phyloP scores from a whole-genome alignment of 2,797 vertebrate species.

The Melanotaenia boesemani region DNA sequence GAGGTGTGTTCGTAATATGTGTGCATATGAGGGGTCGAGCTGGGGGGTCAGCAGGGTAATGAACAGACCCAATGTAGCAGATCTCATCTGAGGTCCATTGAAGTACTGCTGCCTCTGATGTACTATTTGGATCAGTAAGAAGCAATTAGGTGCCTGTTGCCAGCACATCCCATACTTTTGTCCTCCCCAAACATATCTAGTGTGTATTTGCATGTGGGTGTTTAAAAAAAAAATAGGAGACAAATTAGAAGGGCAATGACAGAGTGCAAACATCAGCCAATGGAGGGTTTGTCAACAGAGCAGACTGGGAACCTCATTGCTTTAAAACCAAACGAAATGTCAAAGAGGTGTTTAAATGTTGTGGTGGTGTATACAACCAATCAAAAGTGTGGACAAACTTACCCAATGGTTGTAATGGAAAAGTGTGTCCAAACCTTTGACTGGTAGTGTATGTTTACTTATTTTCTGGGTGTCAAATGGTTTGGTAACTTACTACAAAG shows the following conservation, averaged over 20 bases:
- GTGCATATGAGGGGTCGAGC: conserved; percentile 73
- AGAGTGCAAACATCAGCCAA: conserved; percentile 27
- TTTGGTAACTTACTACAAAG: neutral
- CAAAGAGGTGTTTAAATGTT: conserved; percentile 10
- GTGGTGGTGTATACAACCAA: neutral
- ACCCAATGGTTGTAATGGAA: too few relatives aligned
- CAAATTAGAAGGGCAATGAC: conserved; percentile 53
- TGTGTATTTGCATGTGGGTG: conserved; percentile 36
- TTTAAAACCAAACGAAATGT: conserved; percentile 32
- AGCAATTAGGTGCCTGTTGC: conserved; percentile 84
- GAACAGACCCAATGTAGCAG: conserved; percentile 76
- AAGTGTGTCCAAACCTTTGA: too few relatives aligned
- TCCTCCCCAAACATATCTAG: conserved; percentile 50
- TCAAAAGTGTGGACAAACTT: too few relatives aligned
- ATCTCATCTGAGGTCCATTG: conserved; percentile 81
- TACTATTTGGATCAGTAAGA: conserved; percentile 88
- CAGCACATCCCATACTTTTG: conserved; percentile 72
- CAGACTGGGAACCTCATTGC: conserved; percentile 10
- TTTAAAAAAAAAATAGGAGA: conserved; percentile 40
- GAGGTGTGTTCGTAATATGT: conserved; percentile 79
- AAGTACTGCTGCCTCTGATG: conserved; percentile 84
- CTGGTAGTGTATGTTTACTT: neutral
- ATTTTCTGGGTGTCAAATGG: neutral
- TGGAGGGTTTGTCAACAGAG: conserved; percentile 4
- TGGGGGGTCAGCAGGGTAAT: conserved; percentile 84